Evolutionary conservation across 2,113 vertebrate species (phyloP), one percentile per base, ranked within the genome.

Genomic region (Larimichthys polyactis): DNA sequence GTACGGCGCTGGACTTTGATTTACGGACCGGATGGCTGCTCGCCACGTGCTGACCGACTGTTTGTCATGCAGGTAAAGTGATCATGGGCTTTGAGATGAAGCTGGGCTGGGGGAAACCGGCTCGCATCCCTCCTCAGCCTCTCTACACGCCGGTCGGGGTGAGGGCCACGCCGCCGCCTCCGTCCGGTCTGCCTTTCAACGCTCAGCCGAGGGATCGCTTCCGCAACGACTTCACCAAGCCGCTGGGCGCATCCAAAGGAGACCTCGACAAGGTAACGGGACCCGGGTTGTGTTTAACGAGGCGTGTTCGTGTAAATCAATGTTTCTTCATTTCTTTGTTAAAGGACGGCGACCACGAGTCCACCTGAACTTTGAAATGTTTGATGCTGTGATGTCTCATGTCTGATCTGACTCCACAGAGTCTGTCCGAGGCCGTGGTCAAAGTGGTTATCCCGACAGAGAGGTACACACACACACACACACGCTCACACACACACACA

Each of bases 391-490:
- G n/a, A n/a, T n/a, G 6, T 91, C 91, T 94, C 86, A 95, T 92
- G 93, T 95, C 94, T 95, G 94, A 74, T 95, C 94, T 95, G 94
- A 95, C 94, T 94, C 95, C 93, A 95, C 92, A 96, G 96, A 96
- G 92, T 96, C 95, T 96, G 95, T 95, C 95, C 92, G 95, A 96
- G 93, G 96, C 96, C 90, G 91, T 95, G 94, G 96, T 96, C 94
- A 96, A 95, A 96, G 96, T 96, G 95, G 95, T 96, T 94, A 95
- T 96, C 95, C 96, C 96, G 84, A 94, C 95, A 79, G 95, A 96
- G 95, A 96, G 96, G 96, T 96, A 6, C 5, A 6, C 5, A 7
- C 6, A 36, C 32, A 1, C 32, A 7, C 32, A 36, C 32, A 36
- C 32, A 36, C 0, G 7, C 32, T 7, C 32, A 36, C 32, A 36